Evolutionary conservation across 2,888 invertebrate species (phyloP), one percentile per base, ranked within the genome.

Genomic region (Elegia similella): DNA sequence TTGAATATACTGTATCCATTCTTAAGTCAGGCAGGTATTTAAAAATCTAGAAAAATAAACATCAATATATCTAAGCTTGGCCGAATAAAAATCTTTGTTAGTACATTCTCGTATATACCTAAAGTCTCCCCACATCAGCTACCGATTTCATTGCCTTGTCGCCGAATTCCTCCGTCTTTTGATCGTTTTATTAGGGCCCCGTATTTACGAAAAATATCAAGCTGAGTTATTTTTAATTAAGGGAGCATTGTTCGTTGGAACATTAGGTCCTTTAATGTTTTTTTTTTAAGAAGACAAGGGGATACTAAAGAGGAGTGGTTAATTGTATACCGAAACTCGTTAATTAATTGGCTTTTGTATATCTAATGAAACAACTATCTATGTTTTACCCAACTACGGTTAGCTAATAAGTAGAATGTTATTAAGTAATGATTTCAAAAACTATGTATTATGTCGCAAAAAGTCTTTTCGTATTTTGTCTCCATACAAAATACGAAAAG

Each of bases 211-310:
- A 50, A 32, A 50, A 50, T 50, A 50, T 32, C 38, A 48, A 50
- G 50, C 50, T 3, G 34, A 50, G 50, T 34, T 50, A 50, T 50
- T 50, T 50, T 50, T 50, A 34, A 50, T 38, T 50, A 17, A 43
- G 42, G 43, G 53, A 44, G 17, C 42, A 54, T 32, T 29, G 53
- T 52, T 52, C 38, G 38, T 38, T 12, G 10, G n/a, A 12, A 61
- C 59, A 61, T 57, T 56, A 56, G 59, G 43, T 43, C 29, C 55
- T 38, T 38, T n/a, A 38, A 38, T 38, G 38, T n/a, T n/a, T 12
- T 38, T 12, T 38, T 38, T 38, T 8, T 10, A 6, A 12, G n/a
- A 6, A 10, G 38, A 38, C 12, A 38, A 38, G 38, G 34, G n/a
- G 38, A 38, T 12, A n/a, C 38, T 10, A 38, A 38, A 38, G 12